Percentiles rank a stretch among this genome's conserved stretches.
Evolutionary conservation across 30 jellyfish, hydroid and myxozoan species (phyloP).

Genomic region (Aurelia aurita): DNA sequence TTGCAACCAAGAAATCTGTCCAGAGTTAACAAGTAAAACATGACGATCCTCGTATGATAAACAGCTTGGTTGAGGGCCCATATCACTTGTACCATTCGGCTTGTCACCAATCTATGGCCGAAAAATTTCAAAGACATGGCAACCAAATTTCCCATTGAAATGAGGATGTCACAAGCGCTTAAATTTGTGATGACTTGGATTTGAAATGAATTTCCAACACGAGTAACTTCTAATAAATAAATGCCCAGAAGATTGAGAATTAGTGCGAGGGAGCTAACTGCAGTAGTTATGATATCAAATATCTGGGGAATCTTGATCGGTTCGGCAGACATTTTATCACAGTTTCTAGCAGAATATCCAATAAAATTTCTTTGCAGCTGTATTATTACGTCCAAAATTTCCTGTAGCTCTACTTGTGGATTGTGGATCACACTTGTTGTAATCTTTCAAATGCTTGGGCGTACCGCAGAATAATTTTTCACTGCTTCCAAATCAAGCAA

Average conservation of each 20-base stretch:
- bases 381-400: too few relatives aligned
- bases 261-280: neutral
- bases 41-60: neutral
- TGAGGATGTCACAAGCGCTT: neutral
- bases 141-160: neutral
- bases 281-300: neutral
- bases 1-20: conserved; percentile 24
- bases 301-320: too few relatives aligned
- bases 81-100: neutral
- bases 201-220: neutral
- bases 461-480: too few relatives aligned
- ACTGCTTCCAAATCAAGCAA: too few relatives aligned
- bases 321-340: too few relatives aligned
- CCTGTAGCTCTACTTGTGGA: too few relatives aligned
- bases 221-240: neutral
- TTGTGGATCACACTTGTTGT: too few relatives aligned
- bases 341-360: too few relatives aligned
- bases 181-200: neutral
- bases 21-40: conserved; percentile 9
- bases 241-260: conserved; percentile 1
- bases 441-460: too few relatives aligned
- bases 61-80: neutral
- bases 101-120: neutral
- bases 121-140: too few relatives aligned
- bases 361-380: too few relatives aligned